Evolutionary conservation across 2,888 invertebrate genomes (phyloP), one percentile per base, ranked within the genome.

Genomic region (Acronicta aceris): DNA sequence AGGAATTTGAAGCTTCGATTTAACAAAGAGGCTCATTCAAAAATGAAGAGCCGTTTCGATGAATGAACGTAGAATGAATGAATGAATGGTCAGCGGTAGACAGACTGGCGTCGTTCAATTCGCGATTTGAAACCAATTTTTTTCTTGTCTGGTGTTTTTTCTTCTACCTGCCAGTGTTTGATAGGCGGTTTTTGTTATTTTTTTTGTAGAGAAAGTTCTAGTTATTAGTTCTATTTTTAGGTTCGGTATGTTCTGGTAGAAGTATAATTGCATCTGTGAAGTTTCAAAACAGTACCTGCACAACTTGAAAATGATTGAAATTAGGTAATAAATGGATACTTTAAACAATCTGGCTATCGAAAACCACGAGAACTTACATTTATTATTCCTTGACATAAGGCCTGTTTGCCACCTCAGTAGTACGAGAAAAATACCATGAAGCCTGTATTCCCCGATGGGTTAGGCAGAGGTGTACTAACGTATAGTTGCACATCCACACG

Each of bases 71-170:
- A 73, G 74, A 73, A 58, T 48, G 50, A 49, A 72, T 80, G 79
- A 81, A 84, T 85, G 83, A 83, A 83, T 74, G 81, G 63, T 59
- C 48, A 27, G 74, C 66, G 77, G 61, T 78, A 88, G 88, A 87
- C 87, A 77, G 72, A 61, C 74, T 77, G 87, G 87, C 87, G 84
- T 80, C 88, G 81, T 79, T 84, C 81, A 85, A 82, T 80, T 80
- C 66, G 81, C 76, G 62, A 81, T 88, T 87, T 80, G 71, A 71
- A 68, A 66, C 66, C 63, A 57, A 68, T 77, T 77, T 79, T 77
- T 76, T 74, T 65, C 55, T 56, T 65, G 54, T 70, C 51, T 53
- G 13, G n/a, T 0, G 12, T 7, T 25, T 50, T 68, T 75, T 77
- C 77, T 17, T 57, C 58, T 74, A 71, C 61, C 66, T 70, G 63